These are phyloP conservation scores for Alces alces DNA, from an alignment of 2,113 vertebrate genomes.

Conservation along the genomic window DNA sequence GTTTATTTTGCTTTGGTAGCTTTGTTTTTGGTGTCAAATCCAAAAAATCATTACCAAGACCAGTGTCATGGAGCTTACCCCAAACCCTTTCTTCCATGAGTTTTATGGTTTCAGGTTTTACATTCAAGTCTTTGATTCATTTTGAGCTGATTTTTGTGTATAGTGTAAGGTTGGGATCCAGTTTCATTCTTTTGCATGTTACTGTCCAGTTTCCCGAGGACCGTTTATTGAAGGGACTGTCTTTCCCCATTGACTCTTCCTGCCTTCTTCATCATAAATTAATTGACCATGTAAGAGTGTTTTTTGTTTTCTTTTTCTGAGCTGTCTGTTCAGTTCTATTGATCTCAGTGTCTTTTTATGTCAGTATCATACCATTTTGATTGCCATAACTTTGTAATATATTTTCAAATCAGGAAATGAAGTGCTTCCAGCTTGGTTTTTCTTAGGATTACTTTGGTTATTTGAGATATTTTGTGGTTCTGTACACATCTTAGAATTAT, in stretches of 20 bases:
- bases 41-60: background rate
- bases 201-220: background rate
- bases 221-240: background rate
- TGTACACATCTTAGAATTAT: background rate
- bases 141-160: background rate
- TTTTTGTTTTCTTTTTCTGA: background rate
- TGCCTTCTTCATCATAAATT: background rate
- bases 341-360: background rate
- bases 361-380: background rate
- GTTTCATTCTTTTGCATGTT: background rate
- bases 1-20: background rate
- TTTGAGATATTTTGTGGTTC: background rate
- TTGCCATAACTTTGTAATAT: background rate
- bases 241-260: background rate
- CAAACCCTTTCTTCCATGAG: background rate
- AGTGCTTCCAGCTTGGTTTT: background rate
- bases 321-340: background rate
- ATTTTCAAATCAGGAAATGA: background rate
- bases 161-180: background rate
- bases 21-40: background rate
- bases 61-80: background rate
- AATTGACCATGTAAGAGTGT: background rate
- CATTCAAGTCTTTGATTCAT: background rate
- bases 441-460: background rate
- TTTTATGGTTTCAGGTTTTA: background rate